phyloP scores from a whole-genome alignment of 2,888 invertebrate genomes.

The Euplagia quadripunctaria region DNA sequence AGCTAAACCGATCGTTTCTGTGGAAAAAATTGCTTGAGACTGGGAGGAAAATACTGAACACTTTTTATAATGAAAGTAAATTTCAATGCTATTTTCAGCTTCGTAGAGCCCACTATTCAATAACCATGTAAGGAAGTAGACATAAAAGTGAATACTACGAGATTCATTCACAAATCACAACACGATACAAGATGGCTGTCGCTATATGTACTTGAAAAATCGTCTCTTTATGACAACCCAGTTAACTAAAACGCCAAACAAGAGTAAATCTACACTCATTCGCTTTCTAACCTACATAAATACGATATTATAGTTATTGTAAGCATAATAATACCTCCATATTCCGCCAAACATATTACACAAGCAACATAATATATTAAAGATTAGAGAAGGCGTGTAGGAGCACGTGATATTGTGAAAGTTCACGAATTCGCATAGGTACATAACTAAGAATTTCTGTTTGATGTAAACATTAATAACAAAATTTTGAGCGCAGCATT shows the following conservation, averaged over 20 bases:
- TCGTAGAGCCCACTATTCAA: no score
- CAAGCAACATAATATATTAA: constrained; percentile 40
- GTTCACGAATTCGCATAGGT: constrained; percentile 56
- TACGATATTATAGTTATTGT: constrained; percentile 23
- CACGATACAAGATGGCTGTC: background rate
- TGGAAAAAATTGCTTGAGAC: no score
- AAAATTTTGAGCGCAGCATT: background rate
- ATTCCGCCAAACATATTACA: constrained; percentile 17
- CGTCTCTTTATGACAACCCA: background rate
- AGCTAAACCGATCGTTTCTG: no score
- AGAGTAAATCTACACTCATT: constrained; percentile 17
- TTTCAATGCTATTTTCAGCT: no score
- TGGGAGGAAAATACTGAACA: no score
- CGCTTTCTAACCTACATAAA: constrained; percentile 37
- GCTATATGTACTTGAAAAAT: background rate
- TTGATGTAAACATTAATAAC: constrained; percentile 41
- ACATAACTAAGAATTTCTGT: constrained; percentile 63
- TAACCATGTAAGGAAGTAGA: no score
- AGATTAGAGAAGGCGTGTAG: constrained; percentile 53
- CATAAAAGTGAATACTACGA: no score
- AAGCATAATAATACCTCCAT: constrained; percentile 34
- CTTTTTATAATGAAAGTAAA: no score
- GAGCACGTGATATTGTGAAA: constrained; percentile 69
- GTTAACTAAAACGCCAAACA: background rate
- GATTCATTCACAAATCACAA: no score